Evolutionary conservation across 2,888 invertebrate species (phyloP), one percentile per base, ranked within the genome.

Genomic region (Gisinianus flammeolus): DNA sequence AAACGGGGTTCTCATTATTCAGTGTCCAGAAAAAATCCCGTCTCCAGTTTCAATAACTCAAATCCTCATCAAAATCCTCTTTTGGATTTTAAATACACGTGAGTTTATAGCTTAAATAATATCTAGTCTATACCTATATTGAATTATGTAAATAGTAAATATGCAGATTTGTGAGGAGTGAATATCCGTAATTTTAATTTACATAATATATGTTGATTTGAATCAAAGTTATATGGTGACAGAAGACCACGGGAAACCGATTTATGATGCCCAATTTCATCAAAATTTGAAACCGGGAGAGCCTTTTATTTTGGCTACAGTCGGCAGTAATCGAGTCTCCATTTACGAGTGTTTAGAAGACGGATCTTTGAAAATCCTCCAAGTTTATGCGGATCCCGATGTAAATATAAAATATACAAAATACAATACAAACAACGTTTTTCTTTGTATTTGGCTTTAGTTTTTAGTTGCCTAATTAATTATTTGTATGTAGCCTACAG

Each of bases 231-330:
- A 93, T 85, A 92, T 91, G 87, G 91, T 93, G 5, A 94, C 93
- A 87, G 98, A 98, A 88, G 96, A 97, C 86, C 97, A 98, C 87
- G 94, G 94, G 0, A 93, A 93, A 85, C 96, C 97, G 0, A 88
- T 98, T 56, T 98, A 97, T 89, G 97, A 97, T 0, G 93, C 94
- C 28, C 95, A 96, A 86, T 96, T 98, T 86, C 97, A 97, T 88
- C 94, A 95, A 85, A 91, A 94, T 85, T 88, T 95, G 10, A 92
- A 92, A 78, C 93, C 93, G 83, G 93, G 92, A 0, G 93, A 94
- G 85, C 95, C 96, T 0, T 89, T 92, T 83, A 91, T 97, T 79
- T 97, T 98, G 89, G 97, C 97, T 0, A 94, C 96, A 4, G 97
- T 96, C 0, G 97, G 97, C 26, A 95, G 95, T 86, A 97, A 97